These are phyloP conservation scores for Rhincodon typus DNA, from an alignment of 2,797 vertebrate species.

Conservation along the genomic window DNA sequence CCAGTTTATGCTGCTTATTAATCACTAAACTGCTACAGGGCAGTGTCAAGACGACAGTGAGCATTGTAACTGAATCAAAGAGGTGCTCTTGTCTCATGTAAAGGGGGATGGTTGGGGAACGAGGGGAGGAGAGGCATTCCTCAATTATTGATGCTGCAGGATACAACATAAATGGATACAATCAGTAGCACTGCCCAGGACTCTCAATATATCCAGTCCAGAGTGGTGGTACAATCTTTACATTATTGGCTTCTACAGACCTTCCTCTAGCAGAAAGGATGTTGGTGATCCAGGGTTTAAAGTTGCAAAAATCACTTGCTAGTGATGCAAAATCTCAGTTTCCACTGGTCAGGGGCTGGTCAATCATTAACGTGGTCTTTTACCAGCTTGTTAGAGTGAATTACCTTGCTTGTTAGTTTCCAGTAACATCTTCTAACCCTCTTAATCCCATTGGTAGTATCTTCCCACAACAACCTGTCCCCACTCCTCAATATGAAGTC, in stretches of 20 bases:
- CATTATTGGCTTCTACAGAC: neutral
- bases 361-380: neutral
- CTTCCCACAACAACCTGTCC: neutral
- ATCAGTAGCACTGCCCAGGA: neutral
- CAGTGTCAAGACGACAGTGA: neutral
- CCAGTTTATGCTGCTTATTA: neutral
- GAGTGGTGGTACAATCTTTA: neutral
- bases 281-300: neutral
- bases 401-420: neutral
- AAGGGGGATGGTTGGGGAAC: too few species aligned
- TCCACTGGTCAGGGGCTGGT: neutral
- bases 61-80: neutral
- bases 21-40: neutral
- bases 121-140: neutral
- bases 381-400: neutral
- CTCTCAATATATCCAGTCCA: neutral
- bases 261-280: neutral
- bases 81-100: neutral
- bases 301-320: neutral
- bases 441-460: neutral
- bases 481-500: neutral
- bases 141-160: neutral
- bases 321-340: neutral
- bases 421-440: neutral
- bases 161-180: neutral